These are phyloP conservation scores for Mus spicilegus DNA, from an alignment of 2,113 vertebrate species.

Conservation along the genomic window DNA sequence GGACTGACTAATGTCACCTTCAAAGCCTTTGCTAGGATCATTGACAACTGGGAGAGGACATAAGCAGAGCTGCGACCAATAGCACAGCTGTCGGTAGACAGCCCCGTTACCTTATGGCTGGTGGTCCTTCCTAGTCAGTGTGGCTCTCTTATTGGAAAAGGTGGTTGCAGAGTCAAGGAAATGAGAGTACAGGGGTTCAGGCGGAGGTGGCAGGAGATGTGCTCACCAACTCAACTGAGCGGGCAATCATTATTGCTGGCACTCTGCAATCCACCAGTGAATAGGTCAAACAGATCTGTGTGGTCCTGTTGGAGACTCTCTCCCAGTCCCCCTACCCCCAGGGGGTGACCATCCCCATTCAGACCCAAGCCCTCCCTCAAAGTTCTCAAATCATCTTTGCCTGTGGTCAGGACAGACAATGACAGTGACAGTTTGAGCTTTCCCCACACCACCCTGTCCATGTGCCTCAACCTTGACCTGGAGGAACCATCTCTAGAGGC, in stretches of 20 bases:
- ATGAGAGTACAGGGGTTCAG: conserved; percentile 97
- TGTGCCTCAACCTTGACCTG: conserved; percentile 91
- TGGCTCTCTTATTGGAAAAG: conserved; percentile 98
- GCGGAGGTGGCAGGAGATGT: conserved; percentile 99
- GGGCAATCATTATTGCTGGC: conserved; percentile 98
- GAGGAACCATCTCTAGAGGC: conserved; percentile 92
- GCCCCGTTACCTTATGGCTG: conserved; percentile 96
- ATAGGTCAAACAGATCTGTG: conserved; percentile 81
- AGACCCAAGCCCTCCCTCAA: neutral
- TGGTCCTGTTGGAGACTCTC: neutral
- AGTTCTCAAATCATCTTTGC: neutral
- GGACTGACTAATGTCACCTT: conserved; percentile 98
- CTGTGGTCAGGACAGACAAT: neutral
- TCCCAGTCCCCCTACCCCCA: neutral
- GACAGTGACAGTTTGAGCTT: conserved; percentile 71
- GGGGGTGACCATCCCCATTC: neutral
- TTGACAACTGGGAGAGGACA: conserved; percentile 99
- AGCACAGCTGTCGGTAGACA: conserved; percentile 96
- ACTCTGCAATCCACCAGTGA: conserved; percentile 98
- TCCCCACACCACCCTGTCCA: conserved; percentile 89
- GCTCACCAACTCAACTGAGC: conserved; percentile 98
- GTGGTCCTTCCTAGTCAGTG: conserved; percentile 98
- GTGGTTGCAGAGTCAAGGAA: conserved; percentile 99
- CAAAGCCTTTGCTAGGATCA: conserved; percentile 99
- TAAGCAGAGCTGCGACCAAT: conserved; percentile 99